Base-by-base conservation (phyloP, 2,797 vertebrate genomes). In the Potorous gilbertii region DNA sequence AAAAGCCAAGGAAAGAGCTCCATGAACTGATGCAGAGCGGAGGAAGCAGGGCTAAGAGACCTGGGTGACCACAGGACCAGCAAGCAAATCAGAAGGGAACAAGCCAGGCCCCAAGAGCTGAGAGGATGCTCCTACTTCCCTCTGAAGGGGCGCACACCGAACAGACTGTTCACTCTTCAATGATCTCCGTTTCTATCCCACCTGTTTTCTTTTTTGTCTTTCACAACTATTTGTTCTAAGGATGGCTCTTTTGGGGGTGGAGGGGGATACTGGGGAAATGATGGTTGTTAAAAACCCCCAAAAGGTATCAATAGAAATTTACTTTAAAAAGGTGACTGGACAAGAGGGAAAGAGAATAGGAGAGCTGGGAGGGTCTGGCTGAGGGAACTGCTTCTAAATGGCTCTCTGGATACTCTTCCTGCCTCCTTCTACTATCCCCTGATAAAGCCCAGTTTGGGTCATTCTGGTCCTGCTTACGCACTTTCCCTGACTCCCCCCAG, bases 91-190 rank as follows among this genome's bases (percentile, higher is more conserved):
- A 24, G 4, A 46, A 24, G n/a, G 10, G 62, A 74, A 74, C 2
- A 40, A 40, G 9, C 27, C 12, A 34, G 18, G n/a, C 6, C 1
- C 21, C 3, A 1, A 10, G 9, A 4, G 9, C 13, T 0, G 2
- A 8, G 18, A 81, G 21, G 21, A 27, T 21, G 46, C 21, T n/a
- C n/a, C n/a, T 18, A 81, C n/a, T 11, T 9, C 21, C 21, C 74
- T 46, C 4, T 4, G 24, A 40, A 87, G 24, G 21, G 40, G 24
- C 46, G 21, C 21, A 50, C 3, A 0, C 8, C 0, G 21, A 21
- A 74, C 16, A 87, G 8, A 50, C 10, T 87, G 27, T 87, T 24
- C 14, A n/a, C 24, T n/a, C 18, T 46, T 46, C n/a, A 81, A 27
- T 46, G 24, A 81, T 24, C 18, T 21, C 2, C 0, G 46, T 81